phyloP scores from a whole-genome alignment of 2,888 invertebrate genomes.

The Thumatha senex region DNA sequence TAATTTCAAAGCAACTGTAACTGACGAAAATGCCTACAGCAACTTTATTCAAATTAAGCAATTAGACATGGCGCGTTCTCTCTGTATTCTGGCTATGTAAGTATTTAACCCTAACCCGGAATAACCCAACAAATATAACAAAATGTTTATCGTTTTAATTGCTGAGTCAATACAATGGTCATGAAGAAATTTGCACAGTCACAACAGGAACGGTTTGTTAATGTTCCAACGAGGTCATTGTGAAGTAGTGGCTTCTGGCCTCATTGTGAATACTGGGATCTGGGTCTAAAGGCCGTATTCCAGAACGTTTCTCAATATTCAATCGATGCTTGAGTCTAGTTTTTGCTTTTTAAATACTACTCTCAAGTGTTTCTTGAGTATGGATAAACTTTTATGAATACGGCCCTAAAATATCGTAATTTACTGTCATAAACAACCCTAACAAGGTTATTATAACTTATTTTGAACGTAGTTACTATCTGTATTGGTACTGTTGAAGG shows the following conservation, averaged over 20 bases:
- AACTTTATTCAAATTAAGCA: constrained; percentile 58
- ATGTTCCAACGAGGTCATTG: constrained; percentile 12
- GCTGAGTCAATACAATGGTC: constrained; percentile 35
- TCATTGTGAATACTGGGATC: too few species aligned
- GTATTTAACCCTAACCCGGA: constrained; percentile 32
- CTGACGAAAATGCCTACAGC: constrained; percentile 43
- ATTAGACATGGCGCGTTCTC: constrained; percentile 45
- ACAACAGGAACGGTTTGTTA: constrained; percentile 11
- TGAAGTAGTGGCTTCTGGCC: constrained; percentile 21
- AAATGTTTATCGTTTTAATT: constrained; percentile 41
- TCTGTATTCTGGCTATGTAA: constrained; percentile 33
- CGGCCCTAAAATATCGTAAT: too few species aligned
- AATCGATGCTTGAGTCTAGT: too few species aligned
- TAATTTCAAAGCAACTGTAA: constrained; percentile 38
- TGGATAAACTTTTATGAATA: too few species aligned
- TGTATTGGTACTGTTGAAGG: too few species aligned
- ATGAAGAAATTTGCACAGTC: constrained; percentile 31
- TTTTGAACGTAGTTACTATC: too few species aligned
- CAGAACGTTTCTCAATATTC: too few species aligned
- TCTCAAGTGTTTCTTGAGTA: too few species aligned
- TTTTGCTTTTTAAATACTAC: too few species aligned
- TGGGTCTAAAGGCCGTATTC: too few species aligned
- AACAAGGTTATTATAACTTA: too few species aligned
- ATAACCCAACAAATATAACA: constrained; percentile 35
- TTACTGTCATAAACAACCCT: too few species aligned